Evolutionary conservation across 2,888 invertebrate genomes (phyloP), one percentile per base, ranked within the genome.

Genomic region (Pristionchus mayeri): DNA sequence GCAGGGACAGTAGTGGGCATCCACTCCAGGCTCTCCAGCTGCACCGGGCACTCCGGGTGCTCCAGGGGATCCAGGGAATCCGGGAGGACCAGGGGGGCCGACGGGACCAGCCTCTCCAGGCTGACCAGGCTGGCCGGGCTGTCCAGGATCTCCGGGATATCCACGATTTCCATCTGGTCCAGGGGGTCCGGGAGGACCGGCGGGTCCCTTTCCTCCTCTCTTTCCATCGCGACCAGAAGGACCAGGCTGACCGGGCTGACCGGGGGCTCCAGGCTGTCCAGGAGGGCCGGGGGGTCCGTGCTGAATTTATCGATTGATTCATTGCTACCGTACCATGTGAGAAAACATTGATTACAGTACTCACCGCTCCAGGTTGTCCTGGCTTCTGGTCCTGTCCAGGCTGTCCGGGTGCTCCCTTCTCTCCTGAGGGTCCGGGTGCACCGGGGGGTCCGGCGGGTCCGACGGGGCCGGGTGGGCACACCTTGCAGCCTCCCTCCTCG

Each of bases 1-100:
- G 48, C 82, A 82, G n/a, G 82, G 82, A 21, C 82, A 82, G n/a
- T 82, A 82, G 54, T 82, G 82, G n/a, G 82, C 82, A 27, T 82
- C 82, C 50, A 34, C 30, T 63, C 82, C 82, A 67, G 67, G 60
- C 34, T 50, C 82, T 82, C 82, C 82, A 24, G 82, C 48, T 11
- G 60, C 30, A 16, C 82, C 82, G 34, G 82, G 82, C 7, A 24
- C 3, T 27, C 82, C 82, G 30, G 63, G 63, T 0, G 60, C 34
- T 30, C 82, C 82, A 21, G 63, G 44, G 30, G 63, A 21, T 21
- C 82, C 82, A 11, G 63, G 82, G 63, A 67, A 67, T 63, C 82
- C 82, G 30, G 63, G 30, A 16, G 63, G 82, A 13, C 82, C 82
- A 13, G 82, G 82, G 6, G 82, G 82, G 13, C 82, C 82, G 44